phyloP scores from a whole-genome alignment of 2,888 invertebrate species.

The Torymus texanus region DNA sequence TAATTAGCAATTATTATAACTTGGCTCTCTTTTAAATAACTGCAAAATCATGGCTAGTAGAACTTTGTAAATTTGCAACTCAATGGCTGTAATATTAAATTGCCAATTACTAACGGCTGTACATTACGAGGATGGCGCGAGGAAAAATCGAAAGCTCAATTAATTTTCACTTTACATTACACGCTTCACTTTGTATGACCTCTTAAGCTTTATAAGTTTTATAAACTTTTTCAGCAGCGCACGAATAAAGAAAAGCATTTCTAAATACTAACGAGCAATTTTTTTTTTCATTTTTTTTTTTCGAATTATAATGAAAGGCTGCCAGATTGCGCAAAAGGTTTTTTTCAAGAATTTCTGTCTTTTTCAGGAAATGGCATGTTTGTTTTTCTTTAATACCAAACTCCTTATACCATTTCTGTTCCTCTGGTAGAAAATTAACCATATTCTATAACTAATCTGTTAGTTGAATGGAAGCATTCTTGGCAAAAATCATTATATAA shows the following conservation, averaged over 20 bases:
- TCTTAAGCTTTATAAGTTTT: constrained; percentile 25
- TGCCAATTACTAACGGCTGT: constrained; percentile 16
- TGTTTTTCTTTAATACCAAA: constrained; percentile 58
- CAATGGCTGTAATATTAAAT: constrained; percentile 17
- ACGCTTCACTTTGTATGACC: constrained; percentile 29
- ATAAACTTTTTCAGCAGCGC: constrained; percentile 14
- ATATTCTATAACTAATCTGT: no score
- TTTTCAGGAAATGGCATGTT: constrained; percentile 73
- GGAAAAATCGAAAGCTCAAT: constrained; percentile 59
- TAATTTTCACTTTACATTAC: constrained; percentile 26
- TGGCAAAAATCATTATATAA: no score
- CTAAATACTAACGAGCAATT: constrained; percentile 33
- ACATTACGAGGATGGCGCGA: constrained; percentile 46
- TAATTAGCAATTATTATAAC: neutral
- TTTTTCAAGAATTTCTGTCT: constrained; percentile 68
- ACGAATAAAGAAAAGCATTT: constrained; percentile 9
- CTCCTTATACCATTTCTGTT: constrained; percentile 5
- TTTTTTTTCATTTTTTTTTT: neutral
- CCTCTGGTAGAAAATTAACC: neutral
- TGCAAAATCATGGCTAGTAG: neutral
- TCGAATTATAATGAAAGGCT: neutral
- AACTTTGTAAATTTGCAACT: neutral
- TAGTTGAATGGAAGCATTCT: no score
- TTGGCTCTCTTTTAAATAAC: neutral
- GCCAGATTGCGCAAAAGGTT: constrained; percentile 33